Percentiles rank a stretch among this genome's conserved stretches.
phyloP scores from a whole-genome alignment of 2,797 vertebrate genomes.

The Ptychobarbus kaznakovi region DNA sequence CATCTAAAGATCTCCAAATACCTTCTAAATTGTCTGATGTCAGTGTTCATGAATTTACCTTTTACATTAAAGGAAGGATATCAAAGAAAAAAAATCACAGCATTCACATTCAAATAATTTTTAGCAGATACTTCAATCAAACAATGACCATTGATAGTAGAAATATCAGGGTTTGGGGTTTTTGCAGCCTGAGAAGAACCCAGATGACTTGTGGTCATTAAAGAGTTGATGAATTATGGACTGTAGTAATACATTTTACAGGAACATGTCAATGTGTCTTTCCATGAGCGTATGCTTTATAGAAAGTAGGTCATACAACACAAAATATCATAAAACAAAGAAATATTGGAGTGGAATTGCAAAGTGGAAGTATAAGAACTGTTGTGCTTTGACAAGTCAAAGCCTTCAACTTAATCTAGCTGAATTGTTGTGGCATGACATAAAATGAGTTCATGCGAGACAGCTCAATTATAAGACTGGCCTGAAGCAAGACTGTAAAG shows the following conservation, averaged over 20 bases:
- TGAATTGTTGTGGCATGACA: background rate
- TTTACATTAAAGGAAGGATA: background rate
- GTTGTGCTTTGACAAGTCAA: background rate
- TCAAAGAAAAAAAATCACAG: background rate
- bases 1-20: background rate
- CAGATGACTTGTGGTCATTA: background rate
- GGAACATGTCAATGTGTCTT: background rate
- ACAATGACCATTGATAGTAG: background rate
- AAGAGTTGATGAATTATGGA: background rate
- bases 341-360: background rate
- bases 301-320: constrained; percentile 24
- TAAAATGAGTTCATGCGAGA: background rate
- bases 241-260: background rate
- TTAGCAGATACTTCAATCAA: background rate
- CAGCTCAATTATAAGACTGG: background rate
- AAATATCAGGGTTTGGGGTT: background rate
- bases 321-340: background rate
- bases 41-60: background rate
- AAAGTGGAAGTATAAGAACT: background rate
- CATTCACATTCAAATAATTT: background rate
- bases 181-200: background rate
- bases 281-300: background rate
- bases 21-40: background rate
- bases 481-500: background rate
- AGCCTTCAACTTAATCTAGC: constrained; percentile 17